Conservation (phyloP, 1,140 invertebrate genomes). For the Megathymus violae region DNA sequence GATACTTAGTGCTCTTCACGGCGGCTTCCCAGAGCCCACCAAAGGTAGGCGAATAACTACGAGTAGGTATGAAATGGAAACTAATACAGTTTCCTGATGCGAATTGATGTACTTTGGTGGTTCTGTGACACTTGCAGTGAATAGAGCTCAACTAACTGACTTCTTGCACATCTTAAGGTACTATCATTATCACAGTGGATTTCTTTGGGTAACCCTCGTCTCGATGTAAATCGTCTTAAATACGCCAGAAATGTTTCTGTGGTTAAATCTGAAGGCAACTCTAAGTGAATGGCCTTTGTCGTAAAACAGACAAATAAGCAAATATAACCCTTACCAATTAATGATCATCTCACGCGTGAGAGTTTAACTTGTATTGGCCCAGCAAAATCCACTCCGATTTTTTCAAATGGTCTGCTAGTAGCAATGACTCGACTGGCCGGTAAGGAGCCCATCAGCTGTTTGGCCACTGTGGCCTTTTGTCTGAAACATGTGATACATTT, state of each 20-base stretch:
- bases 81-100: neutral
- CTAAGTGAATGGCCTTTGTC: neutral
- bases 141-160: neutral
- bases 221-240: slow-evolving; percentile 1
- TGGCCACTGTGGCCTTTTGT: neutral
- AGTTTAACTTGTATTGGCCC: neutral
- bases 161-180: neutral
- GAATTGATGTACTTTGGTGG: slow-evolving; percentile 1
- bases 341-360: neutral
- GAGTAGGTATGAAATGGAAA: slow-evolving; percentile 4
- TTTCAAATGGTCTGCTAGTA: neutral
- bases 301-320: neutral
- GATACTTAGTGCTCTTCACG: slow-evolving; percentile 1
- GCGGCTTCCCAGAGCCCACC: slow-evolving; percentile 5
- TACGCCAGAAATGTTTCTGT: slow-evolving; percentile 8
- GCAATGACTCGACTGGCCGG: neutral
- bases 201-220: neutral
- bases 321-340: neutral
- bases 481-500: slow-evolving; percentile 8
- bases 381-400: neutral
- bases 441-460: slow-evolving; percentile 18
- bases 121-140: neutral
- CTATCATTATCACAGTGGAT: slow-evolving; percentile 10
- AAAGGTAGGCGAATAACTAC: slow-evolving; percentile 7
- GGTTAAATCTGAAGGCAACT: neutral